Evolutionary conservation across 1,140 invertebrate genomes (phyloP).

Genomic region (Phortica variegata): DNA sequence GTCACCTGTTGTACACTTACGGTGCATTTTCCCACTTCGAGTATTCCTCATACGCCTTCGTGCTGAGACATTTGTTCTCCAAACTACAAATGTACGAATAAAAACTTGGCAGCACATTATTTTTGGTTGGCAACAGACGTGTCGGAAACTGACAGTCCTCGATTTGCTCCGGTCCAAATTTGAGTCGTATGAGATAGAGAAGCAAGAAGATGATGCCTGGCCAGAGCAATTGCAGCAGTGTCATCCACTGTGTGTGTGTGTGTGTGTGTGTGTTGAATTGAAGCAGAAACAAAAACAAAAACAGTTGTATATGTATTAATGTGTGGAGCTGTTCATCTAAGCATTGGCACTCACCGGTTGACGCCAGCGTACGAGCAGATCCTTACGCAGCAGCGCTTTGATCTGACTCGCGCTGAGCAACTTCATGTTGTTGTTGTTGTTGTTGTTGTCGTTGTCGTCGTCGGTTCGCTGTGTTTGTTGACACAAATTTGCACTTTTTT

Average conservation of each 20-base stretch:
- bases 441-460: not conserved
- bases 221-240: constrained; percentile 35
- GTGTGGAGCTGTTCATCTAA: too few species aligned
- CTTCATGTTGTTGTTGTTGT: constrained; percentile 12
- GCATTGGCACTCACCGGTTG: constrained; percentile 38
- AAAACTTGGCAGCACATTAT: constrained; percentile 64
- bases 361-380: constrained; percentile 45
- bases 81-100: constrained; percentile 69
- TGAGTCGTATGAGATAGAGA: constrained; percentile 47
- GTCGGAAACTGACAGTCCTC: constrained; percentile 62
- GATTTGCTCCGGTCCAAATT: constrained; percentile 38
- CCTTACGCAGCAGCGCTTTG: constrained; percentile 47
- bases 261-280: too few species aligned
- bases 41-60: constrained; percentile 63
- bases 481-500: constrained; percentile 10
- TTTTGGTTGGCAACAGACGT: constrained; percentile 62
- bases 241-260: constrained; percentile 39
- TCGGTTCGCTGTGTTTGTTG: constrained; percentile 2
- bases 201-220: constrained; percentile 45
- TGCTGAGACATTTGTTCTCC: constrained; percentile 63
- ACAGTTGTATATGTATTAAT: not conserved
- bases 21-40: constrained; percentile 64
- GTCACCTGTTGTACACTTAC: constrained; percentile 58
- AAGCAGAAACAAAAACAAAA: too few species aligned
- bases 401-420: constrained; percentile 39